A percentile compares a stretch with the other conserved stretches of the same genome.
phyloP scores from a whole-genome alignment of 2,113 vertebrate genomes.

The Ctenodactylus gundi region DNA sequence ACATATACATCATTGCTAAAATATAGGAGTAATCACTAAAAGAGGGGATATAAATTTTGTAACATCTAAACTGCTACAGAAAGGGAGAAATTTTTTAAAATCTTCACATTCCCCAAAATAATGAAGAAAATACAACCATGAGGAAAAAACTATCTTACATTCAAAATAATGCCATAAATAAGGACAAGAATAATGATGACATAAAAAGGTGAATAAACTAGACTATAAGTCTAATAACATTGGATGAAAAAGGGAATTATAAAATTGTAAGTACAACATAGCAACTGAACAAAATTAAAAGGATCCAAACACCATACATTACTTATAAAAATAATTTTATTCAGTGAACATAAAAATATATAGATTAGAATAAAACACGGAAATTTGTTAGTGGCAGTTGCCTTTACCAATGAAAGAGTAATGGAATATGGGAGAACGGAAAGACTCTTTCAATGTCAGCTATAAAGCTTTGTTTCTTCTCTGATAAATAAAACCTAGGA shows the following conservation, averaged over 20 bases:
- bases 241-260: not conserved
- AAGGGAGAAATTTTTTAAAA: not conserved
- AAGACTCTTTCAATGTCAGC: not conserved
- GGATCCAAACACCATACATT: not conserved
- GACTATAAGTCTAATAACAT: not conserved
- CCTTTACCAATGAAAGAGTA: not conserved
- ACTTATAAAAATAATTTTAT: not conserved
- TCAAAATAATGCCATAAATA: conserved; percentile 49
- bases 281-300: not conserved
- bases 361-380: not conserved
- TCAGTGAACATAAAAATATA: not conserved
- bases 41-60: not conserved
- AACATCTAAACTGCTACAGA: not conserved
- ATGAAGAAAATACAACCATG: not conserved
- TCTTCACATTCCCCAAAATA: not conserved
- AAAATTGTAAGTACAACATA: not conserved
- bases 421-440: not conserved
- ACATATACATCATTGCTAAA: not conserved
- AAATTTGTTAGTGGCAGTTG: not conserved
- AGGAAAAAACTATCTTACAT: not conserved
- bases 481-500: not conserved
- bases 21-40: not conserved
- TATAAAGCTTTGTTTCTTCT: not conserved
- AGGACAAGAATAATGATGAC: not conserved
- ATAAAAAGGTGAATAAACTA: not conserved